Evolutionary conservation across 2,797 vertebrate genomes (phyloP).

Genomic region (Bucorvus abyssinicus): DNA sequence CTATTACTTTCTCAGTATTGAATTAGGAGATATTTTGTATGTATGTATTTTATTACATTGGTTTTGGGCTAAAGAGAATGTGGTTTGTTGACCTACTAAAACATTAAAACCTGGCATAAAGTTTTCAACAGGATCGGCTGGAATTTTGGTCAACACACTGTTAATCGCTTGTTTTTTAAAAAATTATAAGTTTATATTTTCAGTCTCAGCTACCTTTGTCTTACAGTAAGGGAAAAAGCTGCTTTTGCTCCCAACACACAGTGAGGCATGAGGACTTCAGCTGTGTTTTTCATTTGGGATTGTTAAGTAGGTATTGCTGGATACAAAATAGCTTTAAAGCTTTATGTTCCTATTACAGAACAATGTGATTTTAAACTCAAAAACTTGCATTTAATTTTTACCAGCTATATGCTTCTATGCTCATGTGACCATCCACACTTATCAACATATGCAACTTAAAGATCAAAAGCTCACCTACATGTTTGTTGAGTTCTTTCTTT

Average conservation of each 20-base stretch:
- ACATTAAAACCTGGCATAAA: too few relatives aligned
- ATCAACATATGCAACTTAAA: neutral
- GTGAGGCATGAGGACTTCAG: too few relatives aligned
- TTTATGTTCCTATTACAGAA: neutral
- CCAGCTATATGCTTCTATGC: neutral
- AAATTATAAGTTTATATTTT: too few relatives aligned
- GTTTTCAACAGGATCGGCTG: too few relatives aligned
- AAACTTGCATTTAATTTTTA: neutral
- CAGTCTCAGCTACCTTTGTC: too few relatives aligned
- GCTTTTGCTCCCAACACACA: too few relatives aligned
- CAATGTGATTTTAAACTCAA: neutral
- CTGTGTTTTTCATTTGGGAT: neutral
- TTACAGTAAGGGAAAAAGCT: too few relatives aligned
- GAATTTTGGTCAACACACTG: too few relatives aligned
- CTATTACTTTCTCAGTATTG: neutral
- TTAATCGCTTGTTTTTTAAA: too few relatives aligned
- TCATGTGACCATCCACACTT: neutral
- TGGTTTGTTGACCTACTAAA: too few relatives aligned
- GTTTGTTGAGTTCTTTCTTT: neutral
- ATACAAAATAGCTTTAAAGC: neutral
- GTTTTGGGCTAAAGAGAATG: too few relatives aligned
- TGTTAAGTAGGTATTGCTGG: neutral
- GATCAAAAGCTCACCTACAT: neutral
- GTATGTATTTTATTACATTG: neutral
- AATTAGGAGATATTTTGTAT: neutral